Evolutionary conservation across 2,888 invertebrate genomes (phyloP).

Genomic region (Caenorhabditis becei): DNA sequence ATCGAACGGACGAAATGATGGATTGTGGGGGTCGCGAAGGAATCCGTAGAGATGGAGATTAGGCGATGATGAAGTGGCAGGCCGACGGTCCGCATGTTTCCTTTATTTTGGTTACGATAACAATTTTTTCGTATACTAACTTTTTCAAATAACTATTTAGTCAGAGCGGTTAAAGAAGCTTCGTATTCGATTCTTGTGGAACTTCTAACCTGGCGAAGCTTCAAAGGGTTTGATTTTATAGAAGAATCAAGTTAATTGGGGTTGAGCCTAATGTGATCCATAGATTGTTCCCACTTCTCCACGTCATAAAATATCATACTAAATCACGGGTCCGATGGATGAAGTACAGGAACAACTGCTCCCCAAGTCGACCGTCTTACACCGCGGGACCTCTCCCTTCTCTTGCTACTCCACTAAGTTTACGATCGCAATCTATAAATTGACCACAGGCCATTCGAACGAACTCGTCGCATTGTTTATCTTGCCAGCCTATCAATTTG

Average conservation of each 20-base stretch:
- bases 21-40: conserved; percentile 26
- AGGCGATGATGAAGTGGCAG: not conserved
- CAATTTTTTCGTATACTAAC: too few relatives aligned
- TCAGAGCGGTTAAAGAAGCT: too few relatives aligned
- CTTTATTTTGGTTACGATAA: too few relatives aligned
- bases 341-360: conserved; percentile 17
- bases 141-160: too few relatives aligned
- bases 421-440: conserved; percentile 8
- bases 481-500: conserved; percentile 30
- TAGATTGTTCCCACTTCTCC: not conserved
- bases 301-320: conserved; percentile 31
- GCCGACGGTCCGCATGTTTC: not conserved
- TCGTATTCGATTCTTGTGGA: too few relatives aligned
- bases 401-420: not conserved
- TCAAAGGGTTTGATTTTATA: too few relatives aligned
- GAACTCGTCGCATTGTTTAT: conserved; percentile 12
- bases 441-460: not conserved
- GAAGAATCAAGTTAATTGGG: not conserved
- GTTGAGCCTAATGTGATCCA: conserved; percentile 24
- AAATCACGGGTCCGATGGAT: conserved; percentile 16
- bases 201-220: too few relatives aligned
- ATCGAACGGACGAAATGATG: conserved; percentile 18
- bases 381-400: not conserved
- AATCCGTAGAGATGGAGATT: conserved; percentile 4
- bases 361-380: conserved; percentile 7